Conservation (phyloP, 1,140 invertebrate species). For the Psilanteris sp. region DNA sequence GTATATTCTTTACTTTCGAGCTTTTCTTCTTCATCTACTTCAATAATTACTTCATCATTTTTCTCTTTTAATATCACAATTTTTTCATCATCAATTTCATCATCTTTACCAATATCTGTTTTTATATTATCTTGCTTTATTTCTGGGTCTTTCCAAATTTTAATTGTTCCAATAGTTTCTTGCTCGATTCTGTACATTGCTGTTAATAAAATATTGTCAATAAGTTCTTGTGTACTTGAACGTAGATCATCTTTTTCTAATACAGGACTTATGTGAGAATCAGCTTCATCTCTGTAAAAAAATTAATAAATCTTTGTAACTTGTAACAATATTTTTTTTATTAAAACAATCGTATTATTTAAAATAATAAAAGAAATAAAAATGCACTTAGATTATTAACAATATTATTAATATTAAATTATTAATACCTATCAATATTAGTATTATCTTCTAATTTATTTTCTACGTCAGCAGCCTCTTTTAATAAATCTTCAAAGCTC, state of each 20-base stretch:
- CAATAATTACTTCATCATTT: constrained; percentile 14
- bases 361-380: no score
- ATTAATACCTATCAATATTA: no score
- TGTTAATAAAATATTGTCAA: constrained; percentile 29
- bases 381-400: no score
- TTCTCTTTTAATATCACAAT: neutral
- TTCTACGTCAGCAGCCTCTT: neutral
- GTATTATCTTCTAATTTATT: no score
- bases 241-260: neutral
- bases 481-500: constrained; percentile 18
- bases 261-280: neutral
- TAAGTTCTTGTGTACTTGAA: constrained; percentile 14
- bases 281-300: constrained; percentile 9
- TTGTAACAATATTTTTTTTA: neutral
- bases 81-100: constrained; percentile 9
- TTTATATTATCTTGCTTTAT: no score
- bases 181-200: constrained; percentile 40
- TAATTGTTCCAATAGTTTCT: constrained; percentile 58
- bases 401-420: no score
- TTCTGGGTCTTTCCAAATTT: constrained; percentile 69
- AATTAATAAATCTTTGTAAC: neutral
- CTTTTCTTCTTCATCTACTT: constrained; percentile 18
- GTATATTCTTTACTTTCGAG: no score
- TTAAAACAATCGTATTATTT: neutral
- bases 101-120: neutral